Conservation (phyloP, 2,797 vertebrate genomes). For the Gouania willdenowi region DNA sequence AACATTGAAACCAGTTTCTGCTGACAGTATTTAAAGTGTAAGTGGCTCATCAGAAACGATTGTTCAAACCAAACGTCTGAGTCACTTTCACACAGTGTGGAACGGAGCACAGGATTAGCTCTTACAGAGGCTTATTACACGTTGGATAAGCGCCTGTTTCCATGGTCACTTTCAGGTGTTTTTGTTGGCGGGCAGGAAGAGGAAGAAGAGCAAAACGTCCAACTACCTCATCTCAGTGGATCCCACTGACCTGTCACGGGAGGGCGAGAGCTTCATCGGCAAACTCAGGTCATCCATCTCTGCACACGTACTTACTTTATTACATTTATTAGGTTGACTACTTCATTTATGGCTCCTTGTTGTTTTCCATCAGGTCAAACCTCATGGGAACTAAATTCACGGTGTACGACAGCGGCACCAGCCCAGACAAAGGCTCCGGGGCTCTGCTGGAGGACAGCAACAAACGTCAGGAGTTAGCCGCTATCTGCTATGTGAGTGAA, state of each 20-base stretch:
- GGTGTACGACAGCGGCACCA: constrained; percentile 90
- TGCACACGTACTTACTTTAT: too few relatives aligned
- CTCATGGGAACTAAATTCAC: constrained; percentile 98
- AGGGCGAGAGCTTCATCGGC: constrained; percentile 92
- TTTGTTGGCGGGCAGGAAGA: constrained; percentile 91
- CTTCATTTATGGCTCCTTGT: too few relatives aligned
- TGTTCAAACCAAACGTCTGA: too few relatives aligned
- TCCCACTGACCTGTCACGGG: constrained; percentile 90
- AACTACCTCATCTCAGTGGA: constrained; percentile 96
- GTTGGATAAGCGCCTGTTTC: too few relatives aligned
- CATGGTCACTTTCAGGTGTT: too few relatives aligned
- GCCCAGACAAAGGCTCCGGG: constrained; percentile 83
- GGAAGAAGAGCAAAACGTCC: constrained; percentile 97
- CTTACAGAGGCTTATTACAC: too few relatives aligned
- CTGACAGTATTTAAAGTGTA: too few relatives aligned
- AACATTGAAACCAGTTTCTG: too few relatives aligned
- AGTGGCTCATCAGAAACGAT: too few relatives aligned
- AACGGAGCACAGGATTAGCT: too few relatives aligned
- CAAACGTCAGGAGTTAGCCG: constrained; percentile 89
- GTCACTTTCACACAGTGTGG: too few relatives aligned
- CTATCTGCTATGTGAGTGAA: constrained; percentile 89
- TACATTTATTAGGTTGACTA: too few relatives aligned
- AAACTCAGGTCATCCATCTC: constrained; percentile 83
- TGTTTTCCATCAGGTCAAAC: constrained; percentile 81
- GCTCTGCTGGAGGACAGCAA: constrained; percentile 81